Evolutionary conservation across 1,140 invertebrate species (phyloP), one percentile per base, ranked within the genome.

Genomic region (Procambarus virginalis): DNA sequence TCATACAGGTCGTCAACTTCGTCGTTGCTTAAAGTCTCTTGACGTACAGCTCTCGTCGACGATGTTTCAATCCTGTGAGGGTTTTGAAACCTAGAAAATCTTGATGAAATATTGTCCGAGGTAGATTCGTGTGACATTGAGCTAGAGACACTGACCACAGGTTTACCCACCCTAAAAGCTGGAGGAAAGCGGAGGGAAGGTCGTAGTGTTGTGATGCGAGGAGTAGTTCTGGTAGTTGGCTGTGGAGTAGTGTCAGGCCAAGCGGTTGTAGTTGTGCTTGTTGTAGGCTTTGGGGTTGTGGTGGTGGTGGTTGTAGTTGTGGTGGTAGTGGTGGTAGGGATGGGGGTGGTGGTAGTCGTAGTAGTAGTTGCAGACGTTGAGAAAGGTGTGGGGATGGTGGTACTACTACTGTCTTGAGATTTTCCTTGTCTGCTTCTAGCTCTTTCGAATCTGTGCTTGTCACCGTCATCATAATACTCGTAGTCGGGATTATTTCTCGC

Each of bases 291-390:
- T n/a, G 83, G 75, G 22, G 83, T 75, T 1, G 22, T 82, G 1
- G 79, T 49, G 58, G 89, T 83, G 20, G 73, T 81, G n/a, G 81
- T 81, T 2, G 76, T 89, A 77, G 91, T 91, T 3, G 91, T 85
- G 76, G 89, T 91, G n/a, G 84, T 91, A 8, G 83, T 85, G n/a
- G 86, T 91, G 2, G 89, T 88, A 8, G 83, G 81, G n/a, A 83
- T 91, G 2, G 89, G 84, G 17, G 85, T 51, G 6, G 85, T 86
- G 17, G 81, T 87, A 2, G 85, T 91, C n/a, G 90, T 83, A 34
- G 76, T 81, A 55, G 58, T 87, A 20, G 58, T 22, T 4, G 34
- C 8, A 17, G 80, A 14, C 48, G 14, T 55, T 20, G 87, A 75
- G 12, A 77, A 58, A 20, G 81, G 51, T 9, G 51, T 77, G 55